Evolutionary conservation across 2,888 invertebrate genomes (phyloP), one percentile per base, ranked within the genome.

Genomic region (Lithophane leautieri): DNA sequence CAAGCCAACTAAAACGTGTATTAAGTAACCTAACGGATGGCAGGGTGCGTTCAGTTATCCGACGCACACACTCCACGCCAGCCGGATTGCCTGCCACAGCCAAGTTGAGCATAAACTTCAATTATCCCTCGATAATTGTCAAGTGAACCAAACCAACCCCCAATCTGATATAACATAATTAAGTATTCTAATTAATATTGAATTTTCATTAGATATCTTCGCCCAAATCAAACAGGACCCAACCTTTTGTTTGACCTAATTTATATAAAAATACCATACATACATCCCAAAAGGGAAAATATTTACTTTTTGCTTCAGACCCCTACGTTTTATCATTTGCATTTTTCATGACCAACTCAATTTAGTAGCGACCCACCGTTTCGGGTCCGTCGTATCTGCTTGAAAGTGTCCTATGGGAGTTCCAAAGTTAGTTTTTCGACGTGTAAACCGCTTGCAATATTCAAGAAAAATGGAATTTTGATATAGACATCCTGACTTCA

Each of bases 311-410:
- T 81, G 78, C 61, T 52, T 69, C 67, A 76, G 79, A 82, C 66
- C 85, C 77, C 81, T 79, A 84, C 84, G 78, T 86, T 88, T 83
- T 86, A 84, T 88, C 85, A 88, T 89, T 87, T 89, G 86, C 88
- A 90, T 90, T 86, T 89, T 90, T 89, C 85, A 89, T 88, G 86
- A 87, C 83, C 84, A 76, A 87, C 88, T 87, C 89, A 88, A 88
- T 89, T 90, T 90, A 89, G 86, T 89, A 86, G 73, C 83, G 83
- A 88, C 85, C 85, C 75, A 80, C 81, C 78, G 84, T 84, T 85
- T 84, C 82, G 83, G 88, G 84, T 83, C 69, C 81, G 67, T 72
- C 76, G 81, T 87, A 84, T 86, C 82, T 80, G 74, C 80, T 82
- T 82, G 80, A 76, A 77, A 84, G 79, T 74, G 78, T 83, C 89